Percentiles rank a stretch among this genome's conserved stretches.
Conservation (phyloP, 2,113 vertebrate genomes). For the Ariopsis seemanni region DNA sequence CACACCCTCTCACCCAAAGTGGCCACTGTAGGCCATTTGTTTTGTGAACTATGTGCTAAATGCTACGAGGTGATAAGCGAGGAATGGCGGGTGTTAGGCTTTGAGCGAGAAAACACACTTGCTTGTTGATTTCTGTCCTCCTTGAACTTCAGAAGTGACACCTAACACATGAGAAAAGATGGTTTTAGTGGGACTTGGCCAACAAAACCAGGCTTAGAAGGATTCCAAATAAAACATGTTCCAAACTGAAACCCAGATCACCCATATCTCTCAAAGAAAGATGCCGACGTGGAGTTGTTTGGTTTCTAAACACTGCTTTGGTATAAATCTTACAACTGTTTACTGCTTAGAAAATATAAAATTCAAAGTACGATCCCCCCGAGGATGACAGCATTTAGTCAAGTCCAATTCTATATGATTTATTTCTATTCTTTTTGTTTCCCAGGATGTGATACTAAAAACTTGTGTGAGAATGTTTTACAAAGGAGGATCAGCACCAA, state of each 20-base stretch:
- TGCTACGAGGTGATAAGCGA: conserved; percentile 78
- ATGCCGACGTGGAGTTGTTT: conserved; percentile 29
- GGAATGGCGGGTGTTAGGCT: conserved; percentile 50
- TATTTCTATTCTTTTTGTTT: conserved; percentile 29
- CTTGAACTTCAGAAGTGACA: conserved; percentile 64
- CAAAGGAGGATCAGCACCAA: conserved; percentile 8
- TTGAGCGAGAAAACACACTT: conserved; percentile 45
- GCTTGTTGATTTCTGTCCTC: conserved; percentile 52
- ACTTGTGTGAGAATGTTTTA: conserved; percentile 22
- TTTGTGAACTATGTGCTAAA: conserved; percentile 82
- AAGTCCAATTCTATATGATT: conserved; percentile 37
- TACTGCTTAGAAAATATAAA: conserved; percentile 39
- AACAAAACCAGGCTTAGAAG: background rate
- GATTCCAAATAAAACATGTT: conserved; percentile 26
- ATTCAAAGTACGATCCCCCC: conserved; percentile 30
- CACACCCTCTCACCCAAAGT: conserved; percentile 28
- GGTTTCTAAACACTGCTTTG: conserved; percentile 47
- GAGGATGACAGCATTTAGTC: conserved; percentile 24
- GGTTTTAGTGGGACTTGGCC: background rate
- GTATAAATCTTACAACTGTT: conserved; percentile 42
- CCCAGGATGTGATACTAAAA: conserved; percentile 21
- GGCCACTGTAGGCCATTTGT: conserved; percentile 75
- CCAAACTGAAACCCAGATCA: conserved; percentile 16
- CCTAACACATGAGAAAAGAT: conserved; percentile 16
- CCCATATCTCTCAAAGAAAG: conserved; percentile 35